Conservation (phyloP, 37 sponge, comb jelly and placozoan species). For the Crambe crambe region DNA sequence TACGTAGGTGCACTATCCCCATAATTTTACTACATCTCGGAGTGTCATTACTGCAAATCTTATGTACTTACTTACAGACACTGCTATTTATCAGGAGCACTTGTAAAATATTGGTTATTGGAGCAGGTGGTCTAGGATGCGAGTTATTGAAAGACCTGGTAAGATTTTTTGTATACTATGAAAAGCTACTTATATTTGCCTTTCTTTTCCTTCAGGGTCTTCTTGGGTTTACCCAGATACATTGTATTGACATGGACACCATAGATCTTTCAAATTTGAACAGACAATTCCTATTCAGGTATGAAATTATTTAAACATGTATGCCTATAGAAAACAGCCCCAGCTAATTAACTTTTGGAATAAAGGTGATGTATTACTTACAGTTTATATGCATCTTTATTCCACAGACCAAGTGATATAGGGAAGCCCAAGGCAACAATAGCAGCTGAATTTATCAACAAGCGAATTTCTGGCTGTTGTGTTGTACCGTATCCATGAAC, state of each 20-base stretch:
- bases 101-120: slow-evolving; percentile 92
- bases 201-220: slow-evolving; percentile 59
- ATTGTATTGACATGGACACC: slow-evolving; percentile 99
- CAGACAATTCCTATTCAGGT: slow-evolving; percentile 96
- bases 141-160: slow-evolving; percentile 94
- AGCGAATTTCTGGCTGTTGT: slow-evolving; percentile 66
- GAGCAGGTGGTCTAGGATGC: slow-evolving; percentile 98
- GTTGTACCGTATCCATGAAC: slow-evolving; percentile 84
- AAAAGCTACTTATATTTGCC: background rate
- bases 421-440: slow-evolving; percentile 90
- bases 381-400: too few relatives aligned
- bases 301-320: slow-evolving; percentile 2
- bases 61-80: too few relatives aligned
- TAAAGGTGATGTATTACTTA: too few relatives aligned
- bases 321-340: too few relatives aligned
- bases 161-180: too few relatives aligned
- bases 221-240: slow-evolving; percentile 88
- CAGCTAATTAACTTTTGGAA: too few relatives aligned
- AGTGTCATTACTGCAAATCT: background rate
- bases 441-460: slow-evolving; percentile 85
- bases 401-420: slow-evolving; percentile 78
- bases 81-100: slow-evolving; percentile 71
- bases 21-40: background rate
- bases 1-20: too few relatives aligned
- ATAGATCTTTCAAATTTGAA: slow-evolving; percentile 98